Base-by-base conservation (phyloP, 2,888 invertebrate genomes). In the Muscina levida region DNA sequence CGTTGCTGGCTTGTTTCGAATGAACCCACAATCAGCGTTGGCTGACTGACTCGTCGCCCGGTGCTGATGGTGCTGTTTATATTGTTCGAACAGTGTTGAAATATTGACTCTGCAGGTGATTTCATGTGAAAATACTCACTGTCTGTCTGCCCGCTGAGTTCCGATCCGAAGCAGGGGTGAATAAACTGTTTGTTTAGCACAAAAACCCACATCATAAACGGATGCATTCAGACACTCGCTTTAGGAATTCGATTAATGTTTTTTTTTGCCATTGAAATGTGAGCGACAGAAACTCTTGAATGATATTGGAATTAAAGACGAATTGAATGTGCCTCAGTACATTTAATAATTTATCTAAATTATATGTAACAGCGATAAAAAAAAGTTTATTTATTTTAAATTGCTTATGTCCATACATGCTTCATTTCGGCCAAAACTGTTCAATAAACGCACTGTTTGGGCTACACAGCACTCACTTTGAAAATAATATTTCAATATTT, bases 41-140 rank as follows among this genome's bases (percentile, higher is more conserved):
- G 66, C 68, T 67, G 51, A 10, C 10, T 51, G n/a, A 24, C 53
- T 31, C 44, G 48, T n/a, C 62, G 56, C 22, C 22, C 51, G 22
- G 46, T 66, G 42, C 19, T 78, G 59, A 73, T 85, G 72, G 26
- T 77, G 85, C 85, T 85, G 86, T 84, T 85, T 84, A 83, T 85
- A 85, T 85, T 71, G 79, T 17, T 76, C 75, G 51, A 72, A 15
- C 80, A 77, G 80, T 77, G 80, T 74, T 81, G 80, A 81, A 81
- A 77, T 81, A 81, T 81, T 81, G 81, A 65, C 77, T 81, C 80
- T 62, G 80, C 81, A 81, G 81, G 77, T 81, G 77, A 72, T 74
- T 81, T 77, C 71, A 77, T 77, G 66, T 74, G 67, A 74, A 81
- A 81, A 77, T 59, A 62, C 57, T 37, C 57, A 70, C 77, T 65